A percentile compares a stretch with the other conserved stretches of the same genome.
phyloP scores from a whole-genome alignment of 1,140 invertebrate species.

The Apis cerana region DNA sequence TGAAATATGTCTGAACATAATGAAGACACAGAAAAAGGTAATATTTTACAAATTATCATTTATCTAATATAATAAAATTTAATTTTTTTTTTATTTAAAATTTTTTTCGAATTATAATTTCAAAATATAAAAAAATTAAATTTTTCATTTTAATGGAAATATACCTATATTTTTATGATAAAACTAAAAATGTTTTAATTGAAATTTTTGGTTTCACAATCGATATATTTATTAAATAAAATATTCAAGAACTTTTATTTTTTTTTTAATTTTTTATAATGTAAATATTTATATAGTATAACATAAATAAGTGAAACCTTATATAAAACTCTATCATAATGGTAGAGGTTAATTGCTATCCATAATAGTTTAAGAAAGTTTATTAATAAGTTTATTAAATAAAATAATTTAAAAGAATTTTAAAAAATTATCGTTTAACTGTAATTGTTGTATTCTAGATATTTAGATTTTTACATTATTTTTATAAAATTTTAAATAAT shows the following conservation, averaged over 20 bases:
- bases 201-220: neutral
- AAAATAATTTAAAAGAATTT: slow-evolving; percentile 24
- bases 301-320: neutral
- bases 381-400: slow-evolving; percentile 23
- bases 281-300: neutral
- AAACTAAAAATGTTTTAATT: neutral
- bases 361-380: neutral
- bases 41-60: slow-evolving; percentile 25
- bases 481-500: neutral
- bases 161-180: neutral
- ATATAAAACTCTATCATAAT: too few species aligned
- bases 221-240: neutral
- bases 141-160: neutral
- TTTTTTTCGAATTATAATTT: neutral
- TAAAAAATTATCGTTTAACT: neutral
- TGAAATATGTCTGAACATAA: slow-evolving; percentile 35
- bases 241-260: neutral
- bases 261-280: neutral
- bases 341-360: slow-evolving; percentile 18
- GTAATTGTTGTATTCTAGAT: neutral
- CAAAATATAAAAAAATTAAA: neutral
- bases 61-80: neutral
- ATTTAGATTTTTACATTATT: neutral
- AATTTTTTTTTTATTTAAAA: neutral
- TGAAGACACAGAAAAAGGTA: slow-evolving; percentile 38